phyloP scores from a whole-genome alignment of 2,113 vertebrate genomes.

The Pardalotus punctatus region DNA sequence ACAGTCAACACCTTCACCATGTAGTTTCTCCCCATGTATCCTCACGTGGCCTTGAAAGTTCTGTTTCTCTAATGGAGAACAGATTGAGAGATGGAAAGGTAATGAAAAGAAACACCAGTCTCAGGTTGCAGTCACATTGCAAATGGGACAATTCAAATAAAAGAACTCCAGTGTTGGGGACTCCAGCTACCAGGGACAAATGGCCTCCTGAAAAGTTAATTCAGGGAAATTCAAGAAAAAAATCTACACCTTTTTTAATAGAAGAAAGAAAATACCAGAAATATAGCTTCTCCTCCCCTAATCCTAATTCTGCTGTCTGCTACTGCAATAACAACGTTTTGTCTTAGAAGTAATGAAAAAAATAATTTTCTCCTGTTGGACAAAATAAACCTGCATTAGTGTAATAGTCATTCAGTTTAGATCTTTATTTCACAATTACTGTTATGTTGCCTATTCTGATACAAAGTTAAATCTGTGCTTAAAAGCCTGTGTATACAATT shows the following conservation, averaged over 20 bases:
- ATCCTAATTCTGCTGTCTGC: background rate
- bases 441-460: background rate
- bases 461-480: background rate
- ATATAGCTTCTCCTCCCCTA: background rate
- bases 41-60: background rate
- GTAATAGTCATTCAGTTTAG: background rate
- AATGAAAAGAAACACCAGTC: background rate
- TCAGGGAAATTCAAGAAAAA: background rate
- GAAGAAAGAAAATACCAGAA: background rate
- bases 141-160: background rate
- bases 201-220: background rate
- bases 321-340: background rate
- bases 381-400: background rate
- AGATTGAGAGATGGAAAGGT: background rate
- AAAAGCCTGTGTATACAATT: background rate
- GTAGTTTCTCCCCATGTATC: accelerated
- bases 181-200: background rate
- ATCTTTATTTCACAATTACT: background rate
- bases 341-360: background rate
- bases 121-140: background rate
- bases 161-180: background rate
- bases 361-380: background rate
- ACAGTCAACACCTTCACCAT: background rate
- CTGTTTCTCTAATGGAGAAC: background rate
- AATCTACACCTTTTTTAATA: background rate